phyloP scores from a whole-genome alignment of 2,797 vertebrate species.

The Coregonus suidteri region DNA sequence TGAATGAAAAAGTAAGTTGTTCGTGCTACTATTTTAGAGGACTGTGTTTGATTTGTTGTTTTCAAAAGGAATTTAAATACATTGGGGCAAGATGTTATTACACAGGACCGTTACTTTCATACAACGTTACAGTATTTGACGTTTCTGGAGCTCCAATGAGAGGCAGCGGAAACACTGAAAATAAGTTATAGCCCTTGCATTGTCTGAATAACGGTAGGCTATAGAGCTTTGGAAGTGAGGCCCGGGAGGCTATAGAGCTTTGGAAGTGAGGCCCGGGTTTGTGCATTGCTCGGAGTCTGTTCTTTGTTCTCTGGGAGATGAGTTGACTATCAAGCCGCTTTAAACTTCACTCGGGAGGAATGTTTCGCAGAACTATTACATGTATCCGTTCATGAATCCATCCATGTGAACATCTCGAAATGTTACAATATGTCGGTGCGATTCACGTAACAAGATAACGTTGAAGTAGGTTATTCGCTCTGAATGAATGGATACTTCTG shows the following conservation, averaged over 20 bases:
- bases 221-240: background rate
- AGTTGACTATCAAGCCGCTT: background rate
- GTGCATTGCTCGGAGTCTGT: background rate
- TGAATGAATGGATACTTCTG: background rate
- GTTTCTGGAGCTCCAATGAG: background rate
- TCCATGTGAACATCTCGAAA: background rate
- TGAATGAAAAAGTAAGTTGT: constrained; percentile 21
- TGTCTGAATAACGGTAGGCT: background rate
- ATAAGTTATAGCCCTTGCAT: background rate
- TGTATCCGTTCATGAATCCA: background rate
- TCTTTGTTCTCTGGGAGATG: background rate
- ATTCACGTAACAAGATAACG: background rate
- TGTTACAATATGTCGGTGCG: background rate
- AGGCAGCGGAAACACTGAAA: background rate
- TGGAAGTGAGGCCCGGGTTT: background rate
- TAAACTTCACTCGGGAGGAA: background rate
- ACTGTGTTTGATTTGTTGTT: background rate
- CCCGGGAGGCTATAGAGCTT: background rate
- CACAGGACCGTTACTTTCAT: background rate
- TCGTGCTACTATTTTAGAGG: background rate
- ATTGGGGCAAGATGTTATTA: background rate
- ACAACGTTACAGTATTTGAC: background rate
- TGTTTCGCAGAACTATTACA: background rate
- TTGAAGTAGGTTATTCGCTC: background rate
- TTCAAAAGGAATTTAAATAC: background rate